Evolutionary conservation across 2,888 invertebrate genomes (phyloP).

Genomic region (Melinaea marsaeus): DNA sequence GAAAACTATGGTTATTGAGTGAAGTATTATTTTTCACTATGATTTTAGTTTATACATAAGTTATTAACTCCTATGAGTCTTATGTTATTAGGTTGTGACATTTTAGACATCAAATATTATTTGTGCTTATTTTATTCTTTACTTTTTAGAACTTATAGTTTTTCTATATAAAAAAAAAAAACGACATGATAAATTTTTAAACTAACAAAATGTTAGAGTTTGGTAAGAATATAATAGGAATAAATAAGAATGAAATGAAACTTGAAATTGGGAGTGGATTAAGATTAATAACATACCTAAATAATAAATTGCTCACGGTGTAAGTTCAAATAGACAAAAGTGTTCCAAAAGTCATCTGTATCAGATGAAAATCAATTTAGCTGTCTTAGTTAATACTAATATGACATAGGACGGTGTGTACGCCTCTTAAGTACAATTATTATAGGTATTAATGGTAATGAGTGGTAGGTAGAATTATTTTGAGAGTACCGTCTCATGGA

Average conservation of each 20-base stretch:
- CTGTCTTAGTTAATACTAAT: slow-evolving; percentile 65
- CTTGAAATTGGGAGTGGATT: neutral
- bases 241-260: neutral
- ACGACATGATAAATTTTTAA: neutral
- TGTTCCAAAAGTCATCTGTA: slow-evolving; percentile 71
- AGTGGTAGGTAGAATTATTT: slow-evolving; percentile 16
- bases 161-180: slow-evolving; percentile 6
- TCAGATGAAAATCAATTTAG: slow-evolving; percentile 75
- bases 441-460: slow-evolving; percentile 39
- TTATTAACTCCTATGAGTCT: neutral
- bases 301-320: slow-evolving; percentile 58
- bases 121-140: slow-evolving; percentile 31
- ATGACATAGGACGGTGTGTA: slow-evolving; percentile 59
- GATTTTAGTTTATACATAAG: neutral
- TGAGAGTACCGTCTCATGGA: neutral
- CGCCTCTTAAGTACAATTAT: slow-evolving; percentile 77
- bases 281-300: slow-evolving; percentile 30
- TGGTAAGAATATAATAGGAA: neutral
- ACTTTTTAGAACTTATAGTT: slow-evolving; percentile 7
- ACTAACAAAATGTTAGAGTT: neutral
- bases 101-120: slow-evolving; percentile 30
- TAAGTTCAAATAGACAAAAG: slow-evolving; percentile 61
- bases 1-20: neutral
- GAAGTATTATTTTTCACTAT: neutral
- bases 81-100: slow-evolving; percentile 33